Percentiles rank a stretch among this genome's conserved stretches.
Evolutionary conservation across 2,797 vertebrate genomes (phyloP).

Genomic region (Sebastes jordani): DNA sequence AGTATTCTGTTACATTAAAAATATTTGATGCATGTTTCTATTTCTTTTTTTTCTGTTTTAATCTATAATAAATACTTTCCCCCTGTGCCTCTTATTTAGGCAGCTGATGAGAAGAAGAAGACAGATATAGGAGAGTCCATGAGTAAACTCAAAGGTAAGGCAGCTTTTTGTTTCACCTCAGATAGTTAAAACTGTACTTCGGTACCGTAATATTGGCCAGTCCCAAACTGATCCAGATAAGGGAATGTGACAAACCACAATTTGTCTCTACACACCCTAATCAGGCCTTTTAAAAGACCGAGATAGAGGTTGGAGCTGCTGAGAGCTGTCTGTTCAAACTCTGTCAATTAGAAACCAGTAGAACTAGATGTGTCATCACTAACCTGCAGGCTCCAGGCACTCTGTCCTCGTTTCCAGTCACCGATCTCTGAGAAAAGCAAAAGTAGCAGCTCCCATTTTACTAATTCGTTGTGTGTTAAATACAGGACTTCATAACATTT

Average conservation of each 20-base stretch:
- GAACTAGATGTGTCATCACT: background rate
- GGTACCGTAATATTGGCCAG: background rate
- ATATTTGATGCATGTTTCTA: background rate
- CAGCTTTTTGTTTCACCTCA: background rate
- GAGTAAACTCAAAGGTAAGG: conserved; percentile 62
- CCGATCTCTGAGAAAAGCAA: background rate
- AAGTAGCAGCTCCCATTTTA: background rate
- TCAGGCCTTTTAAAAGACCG: background rate
- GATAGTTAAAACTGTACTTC: background rate
- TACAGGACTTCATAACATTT: background rate
- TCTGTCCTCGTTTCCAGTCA: background rate
- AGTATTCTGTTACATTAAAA: background rate
- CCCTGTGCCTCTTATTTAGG: conserved; percentile 46
- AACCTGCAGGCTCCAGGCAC: background rate
- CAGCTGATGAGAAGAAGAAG: conserved; percentile 26
- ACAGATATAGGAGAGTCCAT: background rate
- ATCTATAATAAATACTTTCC: background rate
- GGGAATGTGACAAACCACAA: background rate
- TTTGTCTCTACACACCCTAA: background rate
- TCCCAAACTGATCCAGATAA: background rate
- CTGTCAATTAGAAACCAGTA: background rate
- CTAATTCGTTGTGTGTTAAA: background rate
- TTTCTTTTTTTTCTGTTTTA: background rate
- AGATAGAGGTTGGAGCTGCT: background rate
- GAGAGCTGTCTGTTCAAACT: background rate